Conservation (phyloP, 2,113 vertebrate species). For the Corynorhinus townsendii region DNA sequence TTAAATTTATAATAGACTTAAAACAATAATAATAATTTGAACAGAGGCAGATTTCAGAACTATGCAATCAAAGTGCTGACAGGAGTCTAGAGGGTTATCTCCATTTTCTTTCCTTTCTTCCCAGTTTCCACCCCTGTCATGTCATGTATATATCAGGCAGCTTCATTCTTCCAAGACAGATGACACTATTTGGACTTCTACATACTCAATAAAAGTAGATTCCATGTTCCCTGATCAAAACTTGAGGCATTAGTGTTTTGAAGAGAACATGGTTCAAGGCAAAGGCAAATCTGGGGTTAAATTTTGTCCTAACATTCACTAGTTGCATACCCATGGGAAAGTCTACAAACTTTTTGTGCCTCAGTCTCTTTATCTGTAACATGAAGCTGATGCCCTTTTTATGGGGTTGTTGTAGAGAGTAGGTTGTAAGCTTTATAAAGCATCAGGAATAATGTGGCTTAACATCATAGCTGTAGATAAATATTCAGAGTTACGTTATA, state of each 20-base stretch:
- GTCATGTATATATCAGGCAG: not conserved
- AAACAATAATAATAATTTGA: not conserved
- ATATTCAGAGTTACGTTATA: slow-evolving; percentile 32
- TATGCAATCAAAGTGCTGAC: not conserved
- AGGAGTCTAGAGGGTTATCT: not conserved
- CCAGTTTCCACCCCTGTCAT: not conserved
- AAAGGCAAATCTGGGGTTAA: not conserved
- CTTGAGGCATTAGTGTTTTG: not conserved
- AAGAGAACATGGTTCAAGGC: not conserved
- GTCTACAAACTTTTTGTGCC: not conserved
- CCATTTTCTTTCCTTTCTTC: not conserved
- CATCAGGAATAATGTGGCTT: slow-evolving; percentile 6
- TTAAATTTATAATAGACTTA: not conserved
- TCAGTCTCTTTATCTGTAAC: not conserved
- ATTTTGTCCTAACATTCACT: not conserved
- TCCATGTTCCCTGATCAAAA: not conserved
- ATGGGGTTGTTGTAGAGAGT: not conserved
- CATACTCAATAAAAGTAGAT: not conserved
- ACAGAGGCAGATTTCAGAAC: slow-evolving; percentile 18
- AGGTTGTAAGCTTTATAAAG: not conserved
- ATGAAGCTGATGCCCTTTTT: not conserved
- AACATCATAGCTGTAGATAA: slow-evolving; percentile 17
- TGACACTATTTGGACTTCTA: not conserved
- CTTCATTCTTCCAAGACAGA: not conserved
- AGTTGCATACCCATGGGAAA: not conserved